A percentile compares a stretch with the other conserved stretches of the same genome.
phyloP scores from a whole-genome alignment of 2,113 vertebrate genomes.

The Pogona vitticeps region DNA sequence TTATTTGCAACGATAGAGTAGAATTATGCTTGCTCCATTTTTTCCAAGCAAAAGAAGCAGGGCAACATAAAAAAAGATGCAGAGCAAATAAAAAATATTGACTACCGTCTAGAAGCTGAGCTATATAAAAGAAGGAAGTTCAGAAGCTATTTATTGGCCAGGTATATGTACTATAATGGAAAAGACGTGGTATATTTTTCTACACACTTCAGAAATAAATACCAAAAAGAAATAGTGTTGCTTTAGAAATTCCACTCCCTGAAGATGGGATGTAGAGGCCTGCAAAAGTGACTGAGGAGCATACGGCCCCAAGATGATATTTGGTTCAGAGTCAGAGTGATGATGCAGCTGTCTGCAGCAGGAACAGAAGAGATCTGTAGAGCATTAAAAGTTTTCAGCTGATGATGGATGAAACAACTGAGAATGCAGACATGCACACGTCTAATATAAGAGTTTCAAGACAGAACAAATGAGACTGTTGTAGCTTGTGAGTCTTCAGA shows the following conservation, averaged over 20 bases:
- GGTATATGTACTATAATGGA: neutral
- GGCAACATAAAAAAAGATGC: too few relatives aligned
- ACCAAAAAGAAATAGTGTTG: neutral
- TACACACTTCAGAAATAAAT: neutral
- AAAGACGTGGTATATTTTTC: neutral
- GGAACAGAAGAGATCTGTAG: constrained; percentile 3
- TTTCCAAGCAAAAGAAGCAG: neutral
- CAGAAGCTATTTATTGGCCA: neutral
- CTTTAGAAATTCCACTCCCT: neutral
- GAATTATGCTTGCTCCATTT: neutral
- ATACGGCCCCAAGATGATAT: constrained; percentile 9
- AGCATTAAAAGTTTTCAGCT: neutral
- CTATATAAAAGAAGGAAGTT: neutral
- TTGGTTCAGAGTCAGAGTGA: constrained; percentile 3
- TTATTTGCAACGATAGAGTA: too few relatives aligned
- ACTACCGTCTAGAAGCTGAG: neutral
- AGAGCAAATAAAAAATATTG: neutral
- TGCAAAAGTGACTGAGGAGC: constrained; percentile 3
- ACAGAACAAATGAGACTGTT: neutral
- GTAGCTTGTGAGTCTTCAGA: neutral
- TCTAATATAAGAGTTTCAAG: neutral
- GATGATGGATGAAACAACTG: constrained; percentile 3
- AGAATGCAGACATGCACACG: neutral
- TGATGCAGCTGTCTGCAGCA: neutral
- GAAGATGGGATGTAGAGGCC: neutral